Percentiles rank a stretch among this genome's conserved stretches.
Evolutionary conservation across 2,888 invertebrate species (phyloP).

Genomic region (Apodemia duryi): DNA sequence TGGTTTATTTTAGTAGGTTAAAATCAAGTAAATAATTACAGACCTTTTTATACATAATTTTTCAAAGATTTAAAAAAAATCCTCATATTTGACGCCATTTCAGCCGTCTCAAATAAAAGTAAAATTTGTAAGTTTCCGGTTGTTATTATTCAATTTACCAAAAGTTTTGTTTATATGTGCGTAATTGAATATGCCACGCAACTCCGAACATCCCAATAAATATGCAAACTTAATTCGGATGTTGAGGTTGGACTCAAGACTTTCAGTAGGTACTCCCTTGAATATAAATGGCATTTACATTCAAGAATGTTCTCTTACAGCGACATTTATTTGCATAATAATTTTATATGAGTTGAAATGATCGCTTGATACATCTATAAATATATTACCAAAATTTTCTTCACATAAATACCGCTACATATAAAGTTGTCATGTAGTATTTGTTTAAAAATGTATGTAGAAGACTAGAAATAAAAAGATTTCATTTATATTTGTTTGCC

Average conservation of each 20-base stretch:
- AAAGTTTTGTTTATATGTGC: not conserved
- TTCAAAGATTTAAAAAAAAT: too few species aligned
- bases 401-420: too few species aligned
- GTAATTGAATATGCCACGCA: not conserved
- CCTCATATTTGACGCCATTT: too few species aligned
- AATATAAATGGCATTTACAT: slow-evolving; percentile 1
- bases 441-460: too few species aligned
- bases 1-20: too few species aligned
- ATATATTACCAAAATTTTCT: not conserved
- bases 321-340: not conserved
- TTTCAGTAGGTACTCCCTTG: not conserved
- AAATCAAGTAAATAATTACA: too few species aligned
- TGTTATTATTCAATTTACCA: not conserved
- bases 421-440: too few species aligned
- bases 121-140: not conserved
- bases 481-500: too few species aligned
- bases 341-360: slow-evolving; percentile 2
- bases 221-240: not conserved
- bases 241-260: not conserved
- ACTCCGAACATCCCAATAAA: not conserved
- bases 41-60: too few species aligned
- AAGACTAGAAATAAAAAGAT: too few species aligned
- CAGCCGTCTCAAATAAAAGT: too few species aligned
- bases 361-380: slow-evolving; percentile 9
- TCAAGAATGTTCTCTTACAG: not conserved